Evolutionary conservation across 2,888 invertebrate species (phyloP).

Genomic region (Balanococcus diminutus): DNA sequence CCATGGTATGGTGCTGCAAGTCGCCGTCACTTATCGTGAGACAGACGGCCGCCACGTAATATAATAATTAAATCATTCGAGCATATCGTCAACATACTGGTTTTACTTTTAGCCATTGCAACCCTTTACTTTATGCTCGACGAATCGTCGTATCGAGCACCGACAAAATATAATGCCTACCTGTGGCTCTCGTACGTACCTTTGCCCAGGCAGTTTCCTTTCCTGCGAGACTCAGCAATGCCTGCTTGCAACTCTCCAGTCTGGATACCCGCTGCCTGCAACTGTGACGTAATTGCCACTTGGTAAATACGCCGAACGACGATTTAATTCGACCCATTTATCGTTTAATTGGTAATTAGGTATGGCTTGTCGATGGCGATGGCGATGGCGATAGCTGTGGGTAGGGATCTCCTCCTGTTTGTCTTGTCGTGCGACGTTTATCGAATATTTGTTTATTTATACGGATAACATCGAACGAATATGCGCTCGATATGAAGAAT

Average conservation of each 20-base stretch:
- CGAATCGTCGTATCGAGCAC: not conserved
- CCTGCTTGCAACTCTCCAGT: too few relatives aligned
- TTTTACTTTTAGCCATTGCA: not conserved
- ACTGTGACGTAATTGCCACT: slow-evolving; percentile 5
- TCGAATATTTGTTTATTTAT: too few relatives aligned
- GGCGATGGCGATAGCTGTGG: too few relatives aligned
- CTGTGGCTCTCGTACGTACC: not conserved
- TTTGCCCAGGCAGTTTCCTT: too few relatives aligned
- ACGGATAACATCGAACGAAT: too few relatives aligned
- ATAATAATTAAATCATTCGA: not conserved
- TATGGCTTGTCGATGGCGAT: not conserved
- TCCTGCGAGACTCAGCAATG: too few relatives aligned
- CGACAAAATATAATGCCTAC: not conserved
- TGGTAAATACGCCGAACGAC: not conserved
- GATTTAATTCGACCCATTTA: slow-evolving; percentile 22
- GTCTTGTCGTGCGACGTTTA: too few relatives aligned
- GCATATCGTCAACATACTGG: slow-evolving; percentile 17
- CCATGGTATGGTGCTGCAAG: not conserved
- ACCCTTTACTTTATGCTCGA: slow-evolving; percentile 2
- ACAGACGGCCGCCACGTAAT: not conserved
- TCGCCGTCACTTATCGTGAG: not conserved
- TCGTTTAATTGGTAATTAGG: slow-evolving; percentile 12
- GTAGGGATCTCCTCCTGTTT: too few relatives aligned
- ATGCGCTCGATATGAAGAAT: too few relatives aligned
- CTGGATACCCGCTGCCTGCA: too few relatives aligned